Percentiles rank a stretch among this genome's conserved stretches.
These are phyloP conservation scores for Microcebus griseorufus DNA, from an alignment of 2,113 vertebrate species.

Conservation along the genomic window DNA sequence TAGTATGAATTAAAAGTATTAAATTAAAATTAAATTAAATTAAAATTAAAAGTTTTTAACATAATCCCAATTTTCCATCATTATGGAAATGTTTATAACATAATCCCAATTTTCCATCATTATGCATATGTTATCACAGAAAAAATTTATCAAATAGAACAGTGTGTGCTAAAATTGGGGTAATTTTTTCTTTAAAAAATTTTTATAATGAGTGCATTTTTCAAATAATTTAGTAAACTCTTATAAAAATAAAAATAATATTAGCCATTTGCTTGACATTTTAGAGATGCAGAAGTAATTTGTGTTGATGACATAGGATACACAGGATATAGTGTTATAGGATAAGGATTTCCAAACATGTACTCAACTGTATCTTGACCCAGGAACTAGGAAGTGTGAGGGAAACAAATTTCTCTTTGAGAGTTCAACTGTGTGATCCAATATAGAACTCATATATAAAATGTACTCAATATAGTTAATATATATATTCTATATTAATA, in stretches of 20 bases:
- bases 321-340: neutral
- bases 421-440: neutral
- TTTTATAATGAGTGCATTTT: neutral
- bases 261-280: neutral
- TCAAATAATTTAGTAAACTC: neutral
- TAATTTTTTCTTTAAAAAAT: neutral
- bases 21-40: no score
- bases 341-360: neutral
- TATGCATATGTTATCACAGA: neutral
- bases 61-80: neutral
- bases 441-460: neutral
- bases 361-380: neutral
- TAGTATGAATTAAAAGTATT: neutral
- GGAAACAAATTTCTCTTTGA: neutral
- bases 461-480: no score
- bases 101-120: neutral
- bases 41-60: neutral
- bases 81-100: neutral
- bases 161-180: neutral
- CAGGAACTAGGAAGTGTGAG: neutral
- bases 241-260: neutral
- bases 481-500: no score
- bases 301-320: neutral
- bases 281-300: constrained; percentile 13
- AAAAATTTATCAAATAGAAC: neutral